A percentile compares a stretch with the other conserved stretches of the same genome.
Conservation (phyloP, 1,140 invertebrate genomes). For the Meloidogyne exigua region DNA sequence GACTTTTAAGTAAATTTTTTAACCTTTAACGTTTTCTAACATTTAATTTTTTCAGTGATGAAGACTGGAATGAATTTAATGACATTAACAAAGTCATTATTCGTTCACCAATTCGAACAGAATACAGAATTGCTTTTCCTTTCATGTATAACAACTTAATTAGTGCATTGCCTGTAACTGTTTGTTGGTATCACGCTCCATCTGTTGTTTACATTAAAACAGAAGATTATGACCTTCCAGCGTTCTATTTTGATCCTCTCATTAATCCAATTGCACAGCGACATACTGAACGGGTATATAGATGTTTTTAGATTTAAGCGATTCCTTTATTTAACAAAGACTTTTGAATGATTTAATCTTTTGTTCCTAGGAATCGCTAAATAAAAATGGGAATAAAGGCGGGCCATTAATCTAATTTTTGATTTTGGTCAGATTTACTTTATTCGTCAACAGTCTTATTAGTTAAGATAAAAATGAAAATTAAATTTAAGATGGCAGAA, state of each 20-base stretch:
- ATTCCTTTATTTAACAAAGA: neutral
- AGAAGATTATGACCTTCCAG: slow-evolving; percentile 98
- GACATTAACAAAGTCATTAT: slow-evolving; percentile 99
- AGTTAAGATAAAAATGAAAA: neutral
- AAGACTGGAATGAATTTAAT: slow-evolving; percentile 99
- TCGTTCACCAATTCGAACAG: slow-evolving; percentile 92
- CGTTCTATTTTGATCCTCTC: slow-evolving; percentile 98
- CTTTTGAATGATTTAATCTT: neutral
- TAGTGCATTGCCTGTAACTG: slow-evolving; percentile 59
- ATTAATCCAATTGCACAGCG: slow-evolving; percentile 98
- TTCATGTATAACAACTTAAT: slow-evolving; percentile 86
- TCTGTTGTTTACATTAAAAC: slow-evolving; percentile 99
- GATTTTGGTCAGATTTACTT: slow-evolving; percentile 19
- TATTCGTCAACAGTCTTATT: slow-evolving; percentile 6
- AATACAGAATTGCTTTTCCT: slow-evolving; percentile 98
- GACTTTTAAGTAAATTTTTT: slow-evolving; percentile 76
- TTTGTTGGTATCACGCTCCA: slow-evolving; percentile 82
- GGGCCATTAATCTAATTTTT: neutral
- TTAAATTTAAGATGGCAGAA: slow-evolving; percentile 52
- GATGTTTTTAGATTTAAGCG: neutral
- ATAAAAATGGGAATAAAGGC: neutral
- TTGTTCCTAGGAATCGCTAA: neutral
- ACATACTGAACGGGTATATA: slow-evolving; percentile 76
- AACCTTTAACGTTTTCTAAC: slow-evolving; percentile 10
- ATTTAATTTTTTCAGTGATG: slow-evolving; percentile 74